Conservation (phyloP, 2,113 vertebrate species). For the Nymphicus hollandicus region DNA sequence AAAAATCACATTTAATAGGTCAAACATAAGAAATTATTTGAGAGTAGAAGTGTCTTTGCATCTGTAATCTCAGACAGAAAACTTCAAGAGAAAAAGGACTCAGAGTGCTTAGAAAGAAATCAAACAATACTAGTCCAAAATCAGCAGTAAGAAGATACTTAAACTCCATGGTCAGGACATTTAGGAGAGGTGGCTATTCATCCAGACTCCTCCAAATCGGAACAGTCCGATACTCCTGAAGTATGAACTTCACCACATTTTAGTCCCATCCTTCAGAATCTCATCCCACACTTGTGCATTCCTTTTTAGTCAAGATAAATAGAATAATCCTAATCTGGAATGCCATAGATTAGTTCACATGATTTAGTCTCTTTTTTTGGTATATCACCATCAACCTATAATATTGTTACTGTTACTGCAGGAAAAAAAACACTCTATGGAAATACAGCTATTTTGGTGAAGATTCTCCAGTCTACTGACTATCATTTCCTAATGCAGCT, state of each 20-base stretch:
- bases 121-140: not conserved
- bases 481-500: not conserved
- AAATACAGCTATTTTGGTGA: not conserved
- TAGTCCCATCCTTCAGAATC: not conserved
- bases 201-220: not conserved
- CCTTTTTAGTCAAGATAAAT: not conserved
- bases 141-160: not conserved
- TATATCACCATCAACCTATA: not conserved
- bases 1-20: not conserved
- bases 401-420: not conserved
- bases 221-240: not conserved
- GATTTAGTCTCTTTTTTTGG: not conserved
- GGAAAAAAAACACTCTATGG: rapidly evolving
- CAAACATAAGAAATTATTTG: not conserved
- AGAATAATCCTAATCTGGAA: not conserved
- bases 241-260: not conserved
- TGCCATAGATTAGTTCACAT: not conserved
- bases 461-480: not conserved
- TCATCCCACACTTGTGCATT: not conserved
- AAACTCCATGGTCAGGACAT: not conserved
- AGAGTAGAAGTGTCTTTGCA: not conserved
- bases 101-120: not conserved
- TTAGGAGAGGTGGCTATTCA: not conserved
- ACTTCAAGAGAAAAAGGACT: not conserved
- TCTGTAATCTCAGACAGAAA: not conserved